Conservation (phyloP, 2,113 vertebrate genomes). For the Rhea pennata region DNA sequence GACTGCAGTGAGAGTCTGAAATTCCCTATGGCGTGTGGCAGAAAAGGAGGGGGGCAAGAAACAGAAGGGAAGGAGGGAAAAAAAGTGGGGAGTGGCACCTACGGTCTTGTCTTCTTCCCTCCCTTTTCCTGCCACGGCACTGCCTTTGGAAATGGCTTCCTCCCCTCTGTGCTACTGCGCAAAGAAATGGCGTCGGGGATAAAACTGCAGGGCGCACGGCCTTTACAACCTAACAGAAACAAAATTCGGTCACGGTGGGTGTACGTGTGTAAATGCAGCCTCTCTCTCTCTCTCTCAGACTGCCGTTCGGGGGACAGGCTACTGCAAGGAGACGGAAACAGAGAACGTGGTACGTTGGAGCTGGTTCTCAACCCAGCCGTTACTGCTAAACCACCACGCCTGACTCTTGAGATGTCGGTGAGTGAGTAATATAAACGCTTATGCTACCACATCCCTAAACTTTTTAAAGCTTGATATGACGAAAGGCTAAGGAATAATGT, state of each 20-base stretch:
- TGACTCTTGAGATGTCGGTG: neutral
- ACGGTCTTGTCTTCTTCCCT: neutral
- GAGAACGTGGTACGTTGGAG: neutral
- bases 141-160: slow-evolving; percentile 35
- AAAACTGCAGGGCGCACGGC: slow-evolving; percentile 18
- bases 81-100: slow-evolving; percentile 26
- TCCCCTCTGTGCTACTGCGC: slow-evolving; percentile 17
- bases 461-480: slow-evolving; percentile 8
- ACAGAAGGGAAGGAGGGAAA: neutral
- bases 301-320: neutral
- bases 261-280: neutral
- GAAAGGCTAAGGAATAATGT: slow-evolving; percentile 10
- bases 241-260: accelerated
- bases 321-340: neutral
- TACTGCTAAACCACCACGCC: slow-evolving; percentile 64
- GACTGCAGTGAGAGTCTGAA: slow-evolving; percentile 56
- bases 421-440: slow-evolving; percentile 36
- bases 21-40: slow-evolving; percentile 45
- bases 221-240: neutral
- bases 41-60: neutral
- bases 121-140: neutral
- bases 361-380: slow-evolving; percentile 21
- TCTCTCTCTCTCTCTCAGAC: neutral
- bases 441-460: slow-evolving; percentile 18
- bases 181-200: neutral